Conservation (phyloP, 2,113 vertebrate species). For the Trematomus loennbergii region DNA sequence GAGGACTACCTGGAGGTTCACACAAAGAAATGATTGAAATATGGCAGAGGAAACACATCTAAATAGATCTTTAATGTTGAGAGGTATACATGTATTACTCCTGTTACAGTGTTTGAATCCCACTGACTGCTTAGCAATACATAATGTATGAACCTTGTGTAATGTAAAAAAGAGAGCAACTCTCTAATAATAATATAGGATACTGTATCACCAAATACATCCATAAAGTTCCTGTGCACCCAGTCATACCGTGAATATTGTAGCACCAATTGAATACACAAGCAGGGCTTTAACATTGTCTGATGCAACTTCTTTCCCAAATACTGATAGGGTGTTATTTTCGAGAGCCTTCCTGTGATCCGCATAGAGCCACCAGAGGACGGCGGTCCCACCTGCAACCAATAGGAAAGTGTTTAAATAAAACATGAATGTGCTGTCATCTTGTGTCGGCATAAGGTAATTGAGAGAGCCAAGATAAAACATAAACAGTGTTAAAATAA, state of each 20-base stretch:
- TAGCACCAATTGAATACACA: constrained; percentile 92
- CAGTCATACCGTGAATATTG: constrained; percentile 90
- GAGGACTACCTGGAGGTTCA: constrained; percentile 87
- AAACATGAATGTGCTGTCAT: neutral
- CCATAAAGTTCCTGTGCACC: neutral
- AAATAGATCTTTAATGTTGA: too few species aligned
- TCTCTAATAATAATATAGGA: neutral
- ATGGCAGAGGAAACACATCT: neutral
- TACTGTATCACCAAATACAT: neutral
- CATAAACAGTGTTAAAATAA: neutral
- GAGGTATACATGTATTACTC: too few species aligned
- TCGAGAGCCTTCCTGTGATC: constrained; percentile 84
- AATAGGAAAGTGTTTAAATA: neutral
- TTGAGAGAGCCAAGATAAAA: neutral
- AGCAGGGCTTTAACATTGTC: constrained; percentile 94
- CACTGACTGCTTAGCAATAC: neutral
- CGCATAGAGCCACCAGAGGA: constrained; percentile 96
- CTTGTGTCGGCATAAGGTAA: neutral
- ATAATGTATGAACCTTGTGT: neutral
- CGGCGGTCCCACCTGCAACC: constrained; percentile 88
- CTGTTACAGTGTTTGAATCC: neutral
- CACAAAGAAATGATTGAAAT: neutral
- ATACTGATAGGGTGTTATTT: constrained; percentile 67
- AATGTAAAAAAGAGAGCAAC: neutral
- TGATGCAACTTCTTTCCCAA: constrained; percentile 87